phyloP scores from a whole-genome alignment of 2,888 invertebrate species.

The Isoperla grammatica region DNA sequence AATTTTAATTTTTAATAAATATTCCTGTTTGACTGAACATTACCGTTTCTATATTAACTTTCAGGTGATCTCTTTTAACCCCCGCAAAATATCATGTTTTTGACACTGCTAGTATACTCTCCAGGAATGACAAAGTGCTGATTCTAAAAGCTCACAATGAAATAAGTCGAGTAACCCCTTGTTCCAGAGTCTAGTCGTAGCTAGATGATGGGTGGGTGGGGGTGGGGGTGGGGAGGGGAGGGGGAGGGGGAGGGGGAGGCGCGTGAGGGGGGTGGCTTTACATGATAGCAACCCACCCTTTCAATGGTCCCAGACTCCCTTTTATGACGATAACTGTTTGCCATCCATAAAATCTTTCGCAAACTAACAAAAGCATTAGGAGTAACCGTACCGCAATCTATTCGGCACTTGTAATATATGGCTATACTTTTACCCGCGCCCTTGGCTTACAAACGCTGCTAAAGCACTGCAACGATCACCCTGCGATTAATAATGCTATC shows the following conservation, averaged over 20 bases:
- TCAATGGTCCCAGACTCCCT: background rate
- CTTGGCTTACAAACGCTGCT: too few relatives aligned
- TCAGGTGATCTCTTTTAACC: too few relatives aligned
- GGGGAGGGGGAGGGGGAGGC: background rate
- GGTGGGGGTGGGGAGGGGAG: background rate
- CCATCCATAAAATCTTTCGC: background rate
- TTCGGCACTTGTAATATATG: background rate
- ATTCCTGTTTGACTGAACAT: background rate
- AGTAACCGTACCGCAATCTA: constrained; percentile 3
- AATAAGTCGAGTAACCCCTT: background rate
- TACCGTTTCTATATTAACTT: too few relatives aligned
- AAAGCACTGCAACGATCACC: too few relatives aligned
- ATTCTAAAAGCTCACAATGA: background rate
- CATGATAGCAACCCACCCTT: background rate
- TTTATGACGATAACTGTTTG: constrained; percentile 8
- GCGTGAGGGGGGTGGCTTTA: background rate
- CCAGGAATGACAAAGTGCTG: too few relatives aligned
- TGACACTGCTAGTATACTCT: too few relatives aligned
- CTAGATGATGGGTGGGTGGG: background rate
- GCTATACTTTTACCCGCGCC: too few relatives aligned
- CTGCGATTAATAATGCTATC: too few relatives aligned
- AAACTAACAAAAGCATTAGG: constrained; percentile 4
- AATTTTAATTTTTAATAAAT: background rate
- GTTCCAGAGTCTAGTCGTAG: background rate
- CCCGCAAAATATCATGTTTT: too few relatives aligned